A percentile compares a stretch with the other conserved stretches of the same genome.
These are phyloP conservation scores for Drosophila pandora DNA, from an alignment of 1,140 invertebrate genomes.

Conservation along the genomic window DNA sequence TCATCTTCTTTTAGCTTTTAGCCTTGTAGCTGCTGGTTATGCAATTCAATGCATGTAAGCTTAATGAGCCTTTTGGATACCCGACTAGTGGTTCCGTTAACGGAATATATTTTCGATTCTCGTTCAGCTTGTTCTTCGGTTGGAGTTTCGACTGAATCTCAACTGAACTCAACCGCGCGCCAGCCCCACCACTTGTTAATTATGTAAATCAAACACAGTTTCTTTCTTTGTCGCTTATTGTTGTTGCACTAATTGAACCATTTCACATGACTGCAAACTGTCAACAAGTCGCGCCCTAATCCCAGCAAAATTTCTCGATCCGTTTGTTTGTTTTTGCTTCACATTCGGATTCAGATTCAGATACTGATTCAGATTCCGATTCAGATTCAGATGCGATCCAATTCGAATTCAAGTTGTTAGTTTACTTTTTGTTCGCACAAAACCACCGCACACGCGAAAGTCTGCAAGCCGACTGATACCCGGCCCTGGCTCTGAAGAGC, in stretches of 20 bases:
- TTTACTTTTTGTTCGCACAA: slow-evolving; percentile 35
- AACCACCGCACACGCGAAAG: slow-evolving; percentile 76
- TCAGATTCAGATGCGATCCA: not conserved
- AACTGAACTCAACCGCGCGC: slow-evolving; percentile 3
- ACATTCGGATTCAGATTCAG: not conserved
- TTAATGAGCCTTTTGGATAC: slow-evolving; percentile 51
- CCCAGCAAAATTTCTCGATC: slow-evolving; percentile 39
- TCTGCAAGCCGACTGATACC: slow-evolving; percentile 78
- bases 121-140: slow-evolving; percentile 17
- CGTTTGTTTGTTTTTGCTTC: slow-evolving; percentile 34
- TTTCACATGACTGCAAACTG: slow-evolving; percentile 74
- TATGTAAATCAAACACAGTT: slow-evolving; percentile 67
- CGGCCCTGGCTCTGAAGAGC: slow-evolving; percentile 44
- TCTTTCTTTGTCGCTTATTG: slow-evolving; percentile 43
- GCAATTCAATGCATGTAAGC: slow-evolving; percentile 64
- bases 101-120: slow-evolving; percentile 45
- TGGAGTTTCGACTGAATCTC: slow-evolving; percentile 16
- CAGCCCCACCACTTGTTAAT: slow-evolving; percentile 59
- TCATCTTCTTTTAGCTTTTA: slow-evolving; percentile 49
- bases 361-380: not conserved
- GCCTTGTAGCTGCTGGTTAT: slow-evolving; percentile 46
- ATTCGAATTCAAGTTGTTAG: slow-evolving; percentile 9
- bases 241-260: slow-evolving; percentile 48
- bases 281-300: slow-evolving; percentile 74
- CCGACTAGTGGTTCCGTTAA: slow-evolving; percentile 24